A percentile compares a stretch with the other conserved stretches of the same genome.
phyloP scores from a whole-genome alignment of 2,888 invertebrate species.

The Unio pictorum region DNA sequence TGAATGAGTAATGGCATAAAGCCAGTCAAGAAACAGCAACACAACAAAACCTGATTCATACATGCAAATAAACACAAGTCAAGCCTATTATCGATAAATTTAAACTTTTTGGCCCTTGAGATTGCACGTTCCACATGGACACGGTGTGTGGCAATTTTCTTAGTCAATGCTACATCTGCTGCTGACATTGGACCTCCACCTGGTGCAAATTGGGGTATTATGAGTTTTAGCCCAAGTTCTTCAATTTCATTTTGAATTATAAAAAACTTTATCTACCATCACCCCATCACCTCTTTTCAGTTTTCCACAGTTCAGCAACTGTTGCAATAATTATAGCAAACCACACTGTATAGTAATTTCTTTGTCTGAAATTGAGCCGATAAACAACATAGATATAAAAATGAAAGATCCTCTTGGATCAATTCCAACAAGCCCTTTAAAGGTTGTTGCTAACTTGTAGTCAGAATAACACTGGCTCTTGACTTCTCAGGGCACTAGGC shows the following conservation, averaged over 20 bases:
- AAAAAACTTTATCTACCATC: conserved; percentile 25
- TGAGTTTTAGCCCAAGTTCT: conserved; percentile 17
- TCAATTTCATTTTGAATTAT: conserved; percentile 16
- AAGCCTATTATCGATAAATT: conserved; percentile 16
- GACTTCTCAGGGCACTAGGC: too few relatives aligned
- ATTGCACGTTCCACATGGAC: conserved; percentile 25
- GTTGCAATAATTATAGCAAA: conserved; percentile 6
- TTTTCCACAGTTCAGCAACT: conserved; percentile 8
- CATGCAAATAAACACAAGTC: conserved; percentile 6
- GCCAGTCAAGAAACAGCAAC: too few relatives aligned
- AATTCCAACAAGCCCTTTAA: too few relatives aligned
- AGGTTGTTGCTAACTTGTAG: too few relatives aligned
- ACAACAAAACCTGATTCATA: conserved; percentile 18
- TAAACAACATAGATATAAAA: too few relatives aligned
- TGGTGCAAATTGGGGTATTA: conserved; percentile 16
- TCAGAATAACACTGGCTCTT: too few relatives aligned
- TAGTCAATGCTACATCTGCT: conserved; percentile 7
- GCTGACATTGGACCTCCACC: conserved; percentile 13
- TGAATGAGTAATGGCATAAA: too few relatives aligned
- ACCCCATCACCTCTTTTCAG: conserved; percentile 13
- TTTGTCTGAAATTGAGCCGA: too few relatives aligned
- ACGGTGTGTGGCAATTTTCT: conserved; percentile 17
- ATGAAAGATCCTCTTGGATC: too few relatives aligned
- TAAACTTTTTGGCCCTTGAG: conserved; percentile 15
- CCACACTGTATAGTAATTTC: conserved; percentile 19